Evolutionary conservation across 2,888 invertebrate genomes (phyloP).

Genomic region (Netelia inedita): DNA sequence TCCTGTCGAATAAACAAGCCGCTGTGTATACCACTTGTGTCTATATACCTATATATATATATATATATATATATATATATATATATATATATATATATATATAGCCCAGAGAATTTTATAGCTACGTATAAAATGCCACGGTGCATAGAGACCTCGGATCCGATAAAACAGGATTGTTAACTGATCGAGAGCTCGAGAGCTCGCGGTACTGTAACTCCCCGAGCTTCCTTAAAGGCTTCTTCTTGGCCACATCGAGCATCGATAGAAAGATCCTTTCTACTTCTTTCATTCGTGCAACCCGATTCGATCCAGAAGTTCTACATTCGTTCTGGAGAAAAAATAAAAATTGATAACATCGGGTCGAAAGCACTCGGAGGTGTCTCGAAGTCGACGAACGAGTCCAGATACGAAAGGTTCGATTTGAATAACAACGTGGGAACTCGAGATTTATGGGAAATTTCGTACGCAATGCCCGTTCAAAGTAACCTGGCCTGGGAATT

Average conservation of each 20-base stretch:
- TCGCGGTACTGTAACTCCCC: constrained; percentile 45
- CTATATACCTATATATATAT: constrained; percentile 5
- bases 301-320: constrained; percentile 17
- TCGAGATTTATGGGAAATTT: background rate
- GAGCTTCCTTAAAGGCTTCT: constrained; percentile 54
- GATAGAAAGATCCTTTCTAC: constrained; percentile 30
- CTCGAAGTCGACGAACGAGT: background rate
- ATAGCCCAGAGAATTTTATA: constrained; percentile 54
- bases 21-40: constrained; percentile 18
- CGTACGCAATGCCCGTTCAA: background rate
- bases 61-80: constrained; percentile 16
- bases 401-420: background rate
- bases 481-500: background rate
- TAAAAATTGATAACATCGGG: constrained; percentile 37
- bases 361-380: constrained; percentile 21
- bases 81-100: constrained; percentile 15
- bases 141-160: constrained; percentile 61
- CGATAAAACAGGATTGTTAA: constrained; percentile 70
- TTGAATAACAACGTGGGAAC: constrained; percentile 8
- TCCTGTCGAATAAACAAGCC: constrained; percentile 67
- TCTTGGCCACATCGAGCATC: constrained; percentile 18
- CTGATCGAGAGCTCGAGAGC: constrained; percentile 60
- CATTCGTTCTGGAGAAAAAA: constrained; percentile 8
- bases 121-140: constrained; percentile 57
- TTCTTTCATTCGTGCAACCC: constrained; percentile 16